phyloP scores from a whole-genome alignment of 2,113 vertebrate species.

The Paramormyrops kingsleyae region DNA sequence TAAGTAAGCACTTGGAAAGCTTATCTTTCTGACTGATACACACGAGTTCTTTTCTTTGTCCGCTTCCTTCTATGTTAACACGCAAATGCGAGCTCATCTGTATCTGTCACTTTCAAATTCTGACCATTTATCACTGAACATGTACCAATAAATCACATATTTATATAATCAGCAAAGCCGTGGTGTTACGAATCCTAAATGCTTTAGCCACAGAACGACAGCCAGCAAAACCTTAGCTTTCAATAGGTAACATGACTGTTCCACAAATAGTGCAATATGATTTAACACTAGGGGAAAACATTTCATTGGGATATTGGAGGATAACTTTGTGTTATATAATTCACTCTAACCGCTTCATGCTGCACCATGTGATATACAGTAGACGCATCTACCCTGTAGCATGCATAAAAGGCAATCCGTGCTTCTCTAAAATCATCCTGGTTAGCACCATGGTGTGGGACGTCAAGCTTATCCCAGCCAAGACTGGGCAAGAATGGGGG shows the following conservation, averaged over 20 bases:
- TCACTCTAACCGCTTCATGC: background rate
- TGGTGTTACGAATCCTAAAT: background rate
- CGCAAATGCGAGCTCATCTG: background rate
- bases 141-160: background rate
- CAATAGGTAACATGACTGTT: background rate
- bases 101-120: background rate
- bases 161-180: background rate
- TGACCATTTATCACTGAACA: background rate
- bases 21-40: conserved; percentile 22
- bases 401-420: background rate
- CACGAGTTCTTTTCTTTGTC: background rate
- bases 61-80: background rate
- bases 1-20: conserved; percentile 17
- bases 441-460: background rate
- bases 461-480: background rate
- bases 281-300: background rate
- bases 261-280: background rate
- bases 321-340: background rate
- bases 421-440: background rate
- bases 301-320: background rate
- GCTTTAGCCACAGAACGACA: background rate
- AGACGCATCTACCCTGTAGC: background rate
- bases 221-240: background rate
- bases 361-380: background rate
- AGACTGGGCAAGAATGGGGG: background rate